Base-by-base conservation (phyloP, 2,797 vertebrate species). In the Pangasius larnaudii region DNA sequence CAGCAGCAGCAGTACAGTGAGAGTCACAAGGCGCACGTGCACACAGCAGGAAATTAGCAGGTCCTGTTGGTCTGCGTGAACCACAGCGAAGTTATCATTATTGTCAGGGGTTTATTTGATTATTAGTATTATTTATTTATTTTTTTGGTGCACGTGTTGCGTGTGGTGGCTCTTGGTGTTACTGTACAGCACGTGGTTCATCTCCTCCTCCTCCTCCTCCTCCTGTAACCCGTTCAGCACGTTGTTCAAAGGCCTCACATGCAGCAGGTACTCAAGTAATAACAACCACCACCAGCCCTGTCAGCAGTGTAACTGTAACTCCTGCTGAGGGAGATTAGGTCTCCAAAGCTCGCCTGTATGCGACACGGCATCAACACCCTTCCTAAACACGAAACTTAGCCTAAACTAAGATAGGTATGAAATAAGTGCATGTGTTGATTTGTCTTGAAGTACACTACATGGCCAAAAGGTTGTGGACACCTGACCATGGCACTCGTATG, bases 141-240 rank as follows among this genome's bases (percentile, higher is more conserved):
- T 22, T 22, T 0, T 27, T 3, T 84, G 42, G 24, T 80, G 30
- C 81, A 84, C 27, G 30, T 85, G 85, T 75, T 22, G 19, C 72
- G 69, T 90, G 84, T 81, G 63, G 79, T 39, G 36, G 72, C 33
- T 82, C 13, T 22, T 82, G 77, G 36, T 88, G 87, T 86, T 85
- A 16, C 71, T 88, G 30, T 90, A 53, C 19, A 81, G 18, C 91
- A 90, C 89, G 90, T 92, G 91, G 78, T 87, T 87, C 2, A 88
- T 51, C 65, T 74, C 78, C 63, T 5, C 19, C 19, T 22, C 33
- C 65, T 74, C 78, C 63, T 5, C 19, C 19, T 22, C 33, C 56
- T 2, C 33, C 1, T 49, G 30, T 19, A 71, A 22, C 11, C 75
- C 8, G 46, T 30, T 33, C 49, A 82, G n/a, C 24, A 72, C 67